These are phyloP conservation scores for Opisthocomus hoazin DNA, from an alignment of 2,113 vertebrate genomes.

Conservation along the genomic window DNA sequence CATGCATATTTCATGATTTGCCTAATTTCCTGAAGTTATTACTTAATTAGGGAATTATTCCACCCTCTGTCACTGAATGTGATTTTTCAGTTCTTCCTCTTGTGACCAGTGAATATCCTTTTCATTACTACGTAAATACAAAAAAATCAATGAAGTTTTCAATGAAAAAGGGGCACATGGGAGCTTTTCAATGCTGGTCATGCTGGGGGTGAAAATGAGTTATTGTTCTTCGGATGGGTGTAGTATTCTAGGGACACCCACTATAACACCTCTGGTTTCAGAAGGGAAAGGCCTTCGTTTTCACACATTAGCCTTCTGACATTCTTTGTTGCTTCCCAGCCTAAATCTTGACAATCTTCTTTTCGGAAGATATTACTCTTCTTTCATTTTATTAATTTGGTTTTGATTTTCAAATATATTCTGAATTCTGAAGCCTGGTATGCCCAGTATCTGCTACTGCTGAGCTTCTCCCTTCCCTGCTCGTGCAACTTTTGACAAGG, in stretches of 20 bases:
- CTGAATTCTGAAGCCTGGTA: not conserved
- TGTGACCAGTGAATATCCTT: not conserved
- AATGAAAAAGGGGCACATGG: not conserved
- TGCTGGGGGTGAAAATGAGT: not conserved
- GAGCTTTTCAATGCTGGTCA: not conserved
- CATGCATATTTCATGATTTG: constrained; percentile 38
- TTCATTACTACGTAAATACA: not conserved
- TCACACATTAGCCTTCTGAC: not conserved
- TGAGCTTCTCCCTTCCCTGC: not conserved
- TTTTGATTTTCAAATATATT: not conserved
- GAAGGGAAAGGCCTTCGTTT: not conserved
- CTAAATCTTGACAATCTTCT: not conserved
- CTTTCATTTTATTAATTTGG: not conserved
- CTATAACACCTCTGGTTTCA: not conserved
- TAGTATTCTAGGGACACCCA: no score
- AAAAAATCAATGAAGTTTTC: not conserved
- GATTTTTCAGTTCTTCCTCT: not conserved
- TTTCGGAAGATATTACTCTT: not conserved
- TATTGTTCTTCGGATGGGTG: not conserved
- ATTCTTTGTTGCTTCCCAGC: not conserved
- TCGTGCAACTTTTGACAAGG: not conserved
- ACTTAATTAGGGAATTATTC: constrained; percentile 50
- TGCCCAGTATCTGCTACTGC: not conserved
- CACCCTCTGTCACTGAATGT: not conserved
- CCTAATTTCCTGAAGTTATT: constrained; percentile 10